These are phyloP conservation scores for Cranoglanis bouderius DNA, from an alignment of 2,113 vertebrate species.

Conservation along the genomic window DNA sequence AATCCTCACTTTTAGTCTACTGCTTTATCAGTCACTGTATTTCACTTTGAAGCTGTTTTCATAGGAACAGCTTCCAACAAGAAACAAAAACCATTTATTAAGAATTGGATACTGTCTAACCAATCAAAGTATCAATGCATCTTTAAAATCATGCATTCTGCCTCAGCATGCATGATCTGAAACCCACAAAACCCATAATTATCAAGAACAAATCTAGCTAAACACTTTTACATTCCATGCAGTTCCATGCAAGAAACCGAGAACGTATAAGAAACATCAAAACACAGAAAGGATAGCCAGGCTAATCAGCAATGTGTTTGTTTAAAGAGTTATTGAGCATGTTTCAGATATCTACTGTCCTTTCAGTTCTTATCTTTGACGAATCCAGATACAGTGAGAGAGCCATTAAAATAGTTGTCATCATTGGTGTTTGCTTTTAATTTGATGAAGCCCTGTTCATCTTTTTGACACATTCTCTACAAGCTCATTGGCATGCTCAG, in stretches of 20 bases:
- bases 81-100: neutral
- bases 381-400: neutral
- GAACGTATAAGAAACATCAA: neutral
- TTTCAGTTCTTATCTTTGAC: constrained; percentile 9
- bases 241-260: neutral
- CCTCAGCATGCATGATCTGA: neutral
- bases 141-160: neutral
- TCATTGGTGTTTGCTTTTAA: constrained; percentile 10
- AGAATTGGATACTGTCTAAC: neutral
- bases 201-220: neutral
- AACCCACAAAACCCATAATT: neutral
- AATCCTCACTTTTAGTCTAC: neutral
- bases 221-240: neutral
- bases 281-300: neutral
- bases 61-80: neutral
- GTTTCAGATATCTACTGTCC: neutral
- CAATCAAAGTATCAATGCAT: neutral
- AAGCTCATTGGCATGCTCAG: constrained; percentile 16
- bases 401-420: neutral
- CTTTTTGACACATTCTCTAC: neutral
- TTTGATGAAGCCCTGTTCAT: constrained; percentile 20
- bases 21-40: neutral
- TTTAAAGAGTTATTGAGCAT: constrained; percentile 4
- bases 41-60: neutral
- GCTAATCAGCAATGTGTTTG: constrained; percentile 11